A percentile compares a stretch with the other conserved stretches of the same genome.
These are phyloP conservation scores for Anomalospiza imberbis DNA, from an alignment of 2,797 vertebrate genomes.

Conservation along the genomic window DNA sequence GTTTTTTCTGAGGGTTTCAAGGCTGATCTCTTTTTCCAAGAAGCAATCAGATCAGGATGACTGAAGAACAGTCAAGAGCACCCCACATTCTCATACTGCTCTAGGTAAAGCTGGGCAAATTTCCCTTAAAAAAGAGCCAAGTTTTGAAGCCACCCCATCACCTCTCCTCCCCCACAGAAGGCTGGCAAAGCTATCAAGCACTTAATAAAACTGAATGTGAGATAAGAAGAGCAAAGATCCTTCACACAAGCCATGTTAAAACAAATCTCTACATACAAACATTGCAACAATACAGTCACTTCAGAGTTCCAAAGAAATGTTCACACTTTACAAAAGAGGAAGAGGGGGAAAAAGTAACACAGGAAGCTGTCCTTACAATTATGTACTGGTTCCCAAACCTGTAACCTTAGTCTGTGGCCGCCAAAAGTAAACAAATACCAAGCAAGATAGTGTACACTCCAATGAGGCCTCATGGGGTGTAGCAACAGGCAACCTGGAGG, in stretches of 20 bases:
- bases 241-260: slow-evolving; percentile 34
- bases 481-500: neutral
- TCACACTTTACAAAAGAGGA: slow-evolving; percentile 42
- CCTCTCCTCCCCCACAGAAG: slow-evolving; percentile 10
- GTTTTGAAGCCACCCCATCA: neutral
- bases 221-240: slow-evolving; percentile 38
- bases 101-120: neutral
- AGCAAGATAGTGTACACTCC: slow-evolving; percentile 28
- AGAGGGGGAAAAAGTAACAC: neutral
- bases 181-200: slow-evolving; percentile 13
- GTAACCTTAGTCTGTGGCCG: slow-evolving; percentile 12
- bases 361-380: slow-evolving; percentile 12
- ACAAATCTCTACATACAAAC: slow-evolving; percentile 42
- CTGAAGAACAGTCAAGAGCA: neutral
- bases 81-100: slow-evolving; percentile 6
- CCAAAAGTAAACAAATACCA: slow-evolving; percentile 27
- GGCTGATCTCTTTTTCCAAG: neutral
- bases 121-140: neutral
- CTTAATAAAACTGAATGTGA: slow-evolving; percentile 27
- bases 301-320: slow-evolving; percentile 45
- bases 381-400: slow-evolving; percentile 33
- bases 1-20: slow-evolving; percentile 6
- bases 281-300: slow-evolving; percentile 13
- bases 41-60: neutral
- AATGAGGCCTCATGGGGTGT: neutral